Evolutionary conservation across 2,113 vertebrate species (phyloP).

Genomic region (Zingel zingel): DNA sequence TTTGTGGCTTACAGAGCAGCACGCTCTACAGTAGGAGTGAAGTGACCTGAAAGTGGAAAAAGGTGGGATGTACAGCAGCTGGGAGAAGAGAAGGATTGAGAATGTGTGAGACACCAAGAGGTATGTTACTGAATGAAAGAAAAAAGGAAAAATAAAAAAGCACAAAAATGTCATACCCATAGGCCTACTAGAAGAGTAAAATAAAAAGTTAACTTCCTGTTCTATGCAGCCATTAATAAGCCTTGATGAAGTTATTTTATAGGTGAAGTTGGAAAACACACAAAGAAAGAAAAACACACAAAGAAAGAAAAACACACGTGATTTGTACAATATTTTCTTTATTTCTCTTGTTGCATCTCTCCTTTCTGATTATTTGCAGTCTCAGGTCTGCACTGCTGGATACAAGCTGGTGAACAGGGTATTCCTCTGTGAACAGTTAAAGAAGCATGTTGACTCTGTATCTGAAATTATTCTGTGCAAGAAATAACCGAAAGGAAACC

Average conservation of each 20-base stretch:
- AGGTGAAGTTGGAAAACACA: neutral
- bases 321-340: neutral
- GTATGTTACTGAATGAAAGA: neutral
- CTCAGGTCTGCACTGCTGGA: neutral
- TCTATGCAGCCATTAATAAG: neutral
- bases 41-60: slow-evolving; percentile 42
- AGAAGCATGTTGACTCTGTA: slow-evolving; percentile 15
- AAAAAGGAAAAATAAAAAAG: neutral
- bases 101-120: neutral
- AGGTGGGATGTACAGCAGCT: slow-evolving; percentile 29
- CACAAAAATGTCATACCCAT: neutral
- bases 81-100: neutral
- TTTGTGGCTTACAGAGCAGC: slow-evolving; percentile 35
- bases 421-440: slow-evolving; percentile 21
- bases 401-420: neutral
- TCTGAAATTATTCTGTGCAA: slow-evolving; percentile 39
- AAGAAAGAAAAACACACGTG: neutral
- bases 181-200: neutral
- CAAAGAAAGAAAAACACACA: neutral
- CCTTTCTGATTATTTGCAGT: slow-evolving; percentile 17
- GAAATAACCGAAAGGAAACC: slow-evolving; percentile 57
- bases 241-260: neutral
- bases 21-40: slow-evolving; percentile 7
- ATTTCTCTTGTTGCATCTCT: slow-evolving; percentile 13
- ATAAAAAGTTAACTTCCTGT: neutral